These are phyloP conservation scores for Kryptopterus vitreolus DNA, from an alignment of 2,797 vertebrate species.

Conservation along the genomic window DNA sequence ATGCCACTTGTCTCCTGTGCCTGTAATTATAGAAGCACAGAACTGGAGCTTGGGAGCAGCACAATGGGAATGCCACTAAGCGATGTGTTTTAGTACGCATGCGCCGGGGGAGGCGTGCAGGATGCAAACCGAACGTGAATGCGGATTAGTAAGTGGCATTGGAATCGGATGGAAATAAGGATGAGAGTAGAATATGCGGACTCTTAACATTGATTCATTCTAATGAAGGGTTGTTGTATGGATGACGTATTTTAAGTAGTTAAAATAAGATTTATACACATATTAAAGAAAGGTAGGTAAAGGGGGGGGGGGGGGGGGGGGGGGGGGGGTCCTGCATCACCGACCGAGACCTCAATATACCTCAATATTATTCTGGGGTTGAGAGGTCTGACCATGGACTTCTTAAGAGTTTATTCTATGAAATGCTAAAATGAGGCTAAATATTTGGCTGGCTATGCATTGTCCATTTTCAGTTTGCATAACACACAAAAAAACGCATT, in stretches of 20 bases:
- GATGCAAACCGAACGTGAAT: background rate
- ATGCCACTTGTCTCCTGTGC: constrained; percentile 17
- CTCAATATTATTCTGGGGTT: background rate
- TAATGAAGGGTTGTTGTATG: background rate
- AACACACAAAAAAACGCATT: no score
- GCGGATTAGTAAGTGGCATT: background rate
- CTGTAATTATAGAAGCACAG: constrained; percentile 38
- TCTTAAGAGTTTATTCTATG: background rate
- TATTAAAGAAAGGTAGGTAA: background rate
- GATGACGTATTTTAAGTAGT: background rate
- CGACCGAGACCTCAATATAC: no score
- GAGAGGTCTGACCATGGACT: background rate
- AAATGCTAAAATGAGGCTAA: background rate
- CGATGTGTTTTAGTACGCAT: background rate
- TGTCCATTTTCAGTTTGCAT: no score
- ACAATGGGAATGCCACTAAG: background rate
- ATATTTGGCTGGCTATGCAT: background rate
- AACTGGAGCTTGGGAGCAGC: constrained; percentile 5
- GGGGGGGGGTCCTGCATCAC: background rate
- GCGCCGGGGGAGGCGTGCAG: background rate
- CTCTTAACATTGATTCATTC: background rate
- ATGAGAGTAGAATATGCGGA: background rate
- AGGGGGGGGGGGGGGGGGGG: background rate
- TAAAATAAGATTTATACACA: no score
- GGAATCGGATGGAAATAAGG: background rate